Percentiles rank a stretch among this genome's conserved stretches.
Conservation (phyloP, 2,797 vertebrate species). For the Rhynchonycteris naso region DNA sequence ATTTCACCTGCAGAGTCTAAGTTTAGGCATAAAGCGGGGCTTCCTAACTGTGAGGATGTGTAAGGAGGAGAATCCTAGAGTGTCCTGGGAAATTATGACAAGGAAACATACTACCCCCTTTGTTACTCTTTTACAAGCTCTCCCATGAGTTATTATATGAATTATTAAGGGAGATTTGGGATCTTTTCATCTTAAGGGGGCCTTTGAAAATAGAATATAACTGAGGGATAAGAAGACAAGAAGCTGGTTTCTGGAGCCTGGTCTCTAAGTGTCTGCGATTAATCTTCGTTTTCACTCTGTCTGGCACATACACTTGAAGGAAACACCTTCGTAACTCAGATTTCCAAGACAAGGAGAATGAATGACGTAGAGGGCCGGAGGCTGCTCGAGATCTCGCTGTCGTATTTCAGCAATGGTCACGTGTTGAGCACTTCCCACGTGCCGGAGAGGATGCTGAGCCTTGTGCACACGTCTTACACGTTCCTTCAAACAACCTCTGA, state of each 20-base stretch:
- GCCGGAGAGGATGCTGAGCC: background rate
- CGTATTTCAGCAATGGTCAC: background rate
- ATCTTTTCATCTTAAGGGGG: slow-evolving; percentile 62
- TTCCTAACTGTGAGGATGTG: background rate
- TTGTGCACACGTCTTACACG: background rate
- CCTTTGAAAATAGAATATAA: slow-evolving; percentile 67
- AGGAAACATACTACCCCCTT: background rate
- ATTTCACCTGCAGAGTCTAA: background rate
- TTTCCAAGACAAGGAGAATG: background rate
- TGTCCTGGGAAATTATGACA: background rate
- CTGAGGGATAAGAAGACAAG: slow-evolving; percentile 41
- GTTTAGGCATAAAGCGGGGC: background rate
- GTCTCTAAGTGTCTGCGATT: slow-evolving; percentile 30
- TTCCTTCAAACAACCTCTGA: background rate
- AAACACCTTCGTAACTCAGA: background rate
- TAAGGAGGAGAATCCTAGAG: background rate
- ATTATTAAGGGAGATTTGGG: slow-evolving; percentile 33
- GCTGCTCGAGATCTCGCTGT: background rate
- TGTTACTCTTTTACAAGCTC: slow-evolving; percentile 1
- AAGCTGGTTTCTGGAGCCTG: slow-evolving; percentile 41
- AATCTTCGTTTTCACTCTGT: slow-evolving; percentile 11
- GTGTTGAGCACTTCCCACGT: background rate
- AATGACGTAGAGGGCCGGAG: background rate
- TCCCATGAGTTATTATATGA: slow-evolving; percentile 21
- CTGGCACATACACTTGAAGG: background rate